These are phyloP conservation scores for Varecia variegata DNA, from an alignment of 2,797 vertebrate genomes.

Conservation along the genomic window DNA sequence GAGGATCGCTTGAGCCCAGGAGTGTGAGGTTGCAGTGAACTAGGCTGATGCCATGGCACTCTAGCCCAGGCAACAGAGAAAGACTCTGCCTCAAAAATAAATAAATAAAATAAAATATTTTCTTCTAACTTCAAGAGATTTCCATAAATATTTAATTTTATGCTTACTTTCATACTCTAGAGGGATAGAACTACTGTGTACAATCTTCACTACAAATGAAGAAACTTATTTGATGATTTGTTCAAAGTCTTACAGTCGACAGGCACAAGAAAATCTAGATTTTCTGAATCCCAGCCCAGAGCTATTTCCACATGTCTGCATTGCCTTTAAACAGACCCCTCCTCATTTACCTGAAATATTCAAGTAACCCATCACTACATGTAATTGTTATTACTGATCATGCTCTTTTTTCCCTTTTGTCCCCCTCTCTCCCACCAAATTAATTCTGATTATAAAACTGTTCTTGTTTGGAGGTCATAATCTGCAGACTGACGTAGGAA, in stretches of 20 bases:
- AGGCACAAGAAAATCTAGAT: conserved; percentile 5
- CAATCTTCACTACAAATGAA: not conserved
- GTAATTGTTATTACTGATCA: not conserved
- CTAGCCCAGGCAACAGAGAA: too few relatives aligned
- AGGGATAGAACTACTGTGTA: not conserved
- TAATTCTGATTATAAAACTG: not conserved
- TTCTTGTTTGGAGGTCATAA: conserved; percentile 39
- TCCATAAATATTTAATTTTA: conserved; percentile 24
- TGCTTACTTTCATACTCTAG: conserved; percentile 26
- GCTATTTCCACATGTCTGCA: not conserved
- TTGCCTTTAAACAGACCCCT: not conserved
- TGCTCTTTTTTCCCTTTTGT: not conserved
- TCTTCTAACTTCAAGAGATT: not conserved
- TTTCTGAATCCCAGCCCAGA: not conserved
- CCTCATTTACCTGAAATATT: conserved; percentile 7
- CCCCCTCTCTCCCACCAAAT: not conserved
- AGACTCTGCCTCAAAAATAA: too few relatives aligned
- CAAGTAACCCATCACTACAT: not conserved
- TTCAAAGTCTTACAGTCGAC: conserved; percentile 14
- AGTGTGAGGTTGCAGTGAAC: too few relatives aligned
- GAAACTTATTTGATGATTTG: not conserved
- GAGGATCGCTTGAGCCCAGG: too few relatives aligned
- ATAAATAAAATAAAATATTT: not conserved
- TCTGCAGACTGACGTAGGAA: not conserved
- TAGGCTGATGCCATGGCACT: too few relatives aligned